Evolutionary conservation across 2,797 vertebrate species (phyloP).

Genomic region (Allobates femoralis): DNA sequence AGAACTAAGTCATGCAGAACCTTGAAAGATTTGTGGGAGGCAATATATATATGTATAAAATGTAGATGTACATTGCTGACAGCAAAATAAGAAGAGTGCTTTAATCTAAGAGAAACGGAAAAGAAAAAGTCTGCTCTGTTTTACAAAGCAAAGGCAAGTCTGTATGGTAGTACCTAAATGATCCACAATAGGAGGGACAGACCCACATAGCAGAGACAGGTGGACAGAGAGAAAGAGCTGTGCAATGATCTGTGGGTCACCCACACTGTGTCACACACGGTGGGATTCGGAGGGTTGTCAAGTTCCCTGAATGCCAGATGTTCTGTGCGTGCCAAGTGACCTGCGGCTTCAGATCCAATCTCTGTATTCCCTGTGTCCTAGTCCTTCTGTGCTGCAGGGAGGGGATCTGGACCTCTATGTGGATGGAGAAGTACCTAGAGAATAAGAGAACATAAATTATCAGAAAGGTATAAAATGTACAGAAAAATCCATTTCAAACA

Average conservation of each 20-base stretch:
- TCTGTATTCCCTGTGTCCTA: slow-evolving; percentile 51
- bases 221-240: slow-evolving; percentile 53
- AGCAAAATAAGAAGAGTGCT: slow-evolving; percentile 46
- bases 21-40: slow-evolving; percentile 31
- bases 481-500: not conserved
- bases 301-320: slow-evolving; percentile 58
- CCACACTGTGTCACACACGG: slow-evolving; percentile 54
- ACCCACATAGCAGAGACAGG: slow-evolving; percentile 57
- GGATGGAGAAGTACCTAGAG: slow-evolving; percentile 45
- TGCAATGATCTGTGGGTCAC: slow-evolving; percentile 46
- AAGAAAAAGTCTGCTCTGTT: slow-evolving; percentile 44
- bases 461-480: not conserved
- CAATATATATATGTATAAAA: slow-evolving; percentile 40
- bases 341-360: slow-evolving; percentile 52
- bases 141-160: slow-evolving; percentile 48
- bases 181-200: slow-evolving; percentile 54
- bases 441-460: not conserved
- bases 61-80: slow-evolving; percentile 39
- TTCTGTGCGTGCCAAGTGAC: slow-evolving; percentile 60
- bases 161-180: slow-evolving; percentile 42
- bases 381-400: slow-evolving; percentile 47
- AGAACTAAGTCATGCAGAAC: slow-evolving; percentile 54
- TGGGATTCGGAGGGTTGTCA: slow-evolving; percentile 47
- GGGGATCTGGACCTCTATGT: slow-evolving; percentile 43
- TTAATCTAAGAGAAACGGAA: slow-evolving; percentile 47